Evolutionary conservation across 2,888 invertebrate species (phyloP).

Genomic region (Antheraea assamensis): DNA sequence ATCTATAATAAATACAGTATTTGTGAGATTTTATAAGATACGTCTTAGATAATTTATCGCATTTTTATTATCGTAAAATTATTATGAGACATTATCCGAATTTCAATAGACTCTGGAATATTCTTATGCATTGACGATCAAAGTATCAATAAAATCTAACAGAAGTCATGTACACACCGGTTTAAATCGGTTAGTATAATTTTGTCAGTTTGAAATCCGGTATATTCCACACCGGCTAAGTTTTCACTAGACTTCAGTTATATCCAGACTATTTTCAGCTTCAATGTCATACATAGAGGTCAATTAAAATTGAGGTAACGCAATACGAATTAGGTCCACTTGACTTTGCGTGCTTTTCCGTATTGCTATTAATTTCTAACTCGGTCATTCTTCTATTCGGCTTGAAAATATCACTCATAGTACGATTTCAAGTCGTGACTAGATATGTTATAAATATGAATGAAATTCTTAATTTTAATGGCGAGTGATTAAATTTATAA

Average conservation of each 20-base stretch:
- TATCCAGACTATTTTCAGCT: background rate
- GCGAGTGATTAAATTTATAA: background rate
- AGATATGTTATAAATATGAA: slow-evolving; percentile 4
- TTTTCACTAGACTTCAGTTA: slow-evolving; percentile 8
- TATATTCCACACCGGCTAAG: background rate
- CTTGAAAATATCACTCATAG: background rate
- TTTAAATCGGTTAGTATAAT: background rate
- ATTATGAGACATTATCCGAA: background rate
- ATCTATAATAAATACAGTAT: too few species aligned
- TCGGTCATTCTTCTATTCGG: background rate
- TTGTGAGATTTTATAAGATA: background rate
- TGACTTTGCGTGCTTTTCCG: background rate
- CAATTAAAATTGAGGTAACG: slow-evolving; percentile 3
- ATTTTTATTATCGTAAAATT: background rate
- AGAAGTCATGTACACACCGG: background rate
- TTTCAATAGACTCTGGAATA: too few species aligned
- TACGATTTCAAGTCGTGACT: background rate
- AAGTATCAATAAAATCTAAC: background rate
- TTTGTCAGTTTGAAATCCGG: background rate
- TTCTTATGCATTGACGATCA: background rate
- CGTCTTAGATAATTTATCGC: background rate
- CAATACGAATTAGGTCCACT: background rate
- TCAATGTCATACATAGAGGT: slow-evolving; percentile 8
- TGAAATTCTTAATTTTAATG: background rate
- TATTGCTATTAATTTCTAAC: background rate